Base-by-base conservation (phyloP, 2,797 vertebrate species). In the Acipenser transmontanus region DNA sequence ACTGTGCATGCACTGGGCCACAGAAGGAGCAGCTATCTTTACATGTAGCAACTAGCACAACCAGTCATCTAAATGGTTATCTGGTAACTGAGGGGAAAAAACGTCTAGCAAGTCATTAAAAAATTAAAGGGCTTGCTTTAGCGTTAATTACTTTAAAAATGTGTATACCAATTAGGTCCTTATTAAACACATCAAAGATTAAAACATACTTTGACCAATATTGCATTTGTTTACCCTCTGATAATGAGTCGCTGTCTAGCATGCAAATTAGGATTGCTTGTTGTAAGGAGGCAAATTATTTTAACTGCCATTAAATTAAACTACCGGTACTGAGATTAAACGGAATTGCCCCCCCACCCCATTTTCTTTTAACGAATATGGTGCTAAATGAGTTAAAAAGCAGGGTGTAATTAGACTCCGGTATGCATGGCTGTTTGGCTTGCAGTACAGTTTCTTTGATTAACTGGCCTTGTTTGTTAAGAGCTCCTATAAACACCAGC, bases 381-480 rank as follows among this genome's bases (percentile, higher is more conserved):
- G 12, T 12, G 14, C 6, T 6, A 34, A 34, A 75, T 76, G 68
- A 51, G 75, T 76, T 77, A 75, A 75, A 78, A 81, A 80, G 69
- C 72, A 60, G 81, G 87, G 88, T 82, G 80, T 92, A 95, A 96
- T 93, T 92, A 91, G 81, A 88, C 84, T 84, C 85, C 68, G 50
- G 87, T 85, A 81, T 91, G 80, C 82, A 84, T 85, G 85, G 89
- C 91, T 92, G 92, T 96, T 93, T 94, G 88, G 91, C 82, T 91
- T 88, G 89, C 90, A 94, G 93, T 92, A 94, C 94, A 96, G 97
- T 94, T 94, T 93, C 91, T 89, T 94, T 95, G 93, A 98, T 97
- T 94, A 97, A 96, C 94, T 92, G 92, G 92, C 90, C 91, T 91
- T 93, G 93, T 95, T 95, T 94, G 92, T 94, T 94, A 92, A 95